Base-by-base conservation (phyloP, 2,797 vertebrate genomes). In the Pangasius mekongensis region DNA sequence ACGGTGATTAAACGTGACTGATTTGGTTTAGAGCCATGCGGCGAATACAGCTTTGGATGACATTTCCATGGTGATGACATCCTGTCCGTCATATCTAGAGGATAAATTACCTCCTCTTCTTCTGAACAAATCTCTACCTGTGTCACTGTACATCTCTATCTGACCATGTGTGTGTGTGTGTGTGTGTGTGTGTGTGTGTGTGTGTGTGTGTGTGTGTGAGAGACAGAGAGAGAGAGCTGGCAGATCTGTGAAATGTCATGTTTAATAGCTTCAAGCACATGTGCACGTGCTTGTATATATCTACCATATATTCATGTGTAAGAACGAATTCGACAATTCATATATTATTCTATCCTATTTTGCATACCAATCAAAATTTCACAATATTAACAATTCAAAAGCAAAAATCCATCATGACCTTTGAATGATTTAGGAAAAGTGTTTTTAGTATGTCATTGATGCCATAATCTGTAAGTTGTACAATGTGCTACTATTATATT, bases 171-270 rank as follows among this genome's bases (percentile, higher is more conserved):
- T 87, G 33, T 39, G 78, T 58, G 83, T 85, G 83, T 76, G 73
- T 73, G 83, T 85, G 76, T 27, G 85, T 66, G 90, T 90, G 33
- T 66, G 90, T 90, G 33, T n/a, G n/a, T n/a, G n/a, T n/a, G n/a
- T n/a, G 22, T 47, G 24, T 73, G 83, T 58, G 66, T 56, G 49
- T 69, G 47, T n/a, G 20, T 76, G 36, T 77, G 54, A 43, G 33
- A n/a, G 56, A 39, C 36, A 36, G 81, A 43, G 81, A 39, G 39
- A 33, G 56, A 36, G 20, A 58, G 39, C 22, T 49, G 62, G 82
- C 27, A 83, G 64, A 69, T 73, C 24, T 62, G 36, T 39, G 7
- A 83, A 30, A n/a, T 78, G 56, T 77, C 36, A 64, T 60, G 47
- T 80, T 86, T 86, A 86, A 86, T 86, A 86, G 30, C 86, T 80